Conservation (phyloP, 2,113 vertebrate species). For the Odocoileus hemionus region DNA sequence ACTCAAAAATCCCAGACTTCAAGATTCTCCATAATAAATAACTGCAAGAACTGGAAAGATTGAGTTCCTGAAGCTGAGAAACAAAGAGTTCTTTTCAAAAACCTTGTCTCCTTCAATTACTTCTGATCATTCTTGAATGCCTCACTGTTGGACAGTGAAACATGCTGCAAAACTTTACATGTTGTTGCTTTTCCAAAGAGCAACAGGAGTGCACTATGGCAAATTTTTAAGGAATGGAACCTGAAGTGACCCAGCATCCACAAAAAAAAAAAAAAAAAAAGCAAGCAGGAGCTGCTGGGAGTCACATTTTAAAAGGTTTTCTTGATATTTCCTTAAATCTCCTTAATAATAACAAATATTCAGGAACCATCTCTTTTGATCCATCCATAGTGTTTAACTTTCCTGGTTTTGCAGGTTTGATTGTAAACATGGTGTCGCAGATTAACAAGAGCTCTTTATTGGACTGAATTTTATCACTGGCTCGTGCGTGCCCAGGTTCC, state of each 20-base stretch:
- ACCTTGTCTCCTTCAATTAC: background rate
- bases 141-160: background rate
- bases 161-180: background rate
- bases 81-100: background rate
- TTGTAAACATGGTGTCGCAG: background rate
- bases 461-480: background rate
- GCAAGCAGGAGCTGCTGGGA: background rate
- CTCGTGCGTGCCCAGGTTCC: background rate
- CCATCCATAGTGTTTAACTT: background rate
- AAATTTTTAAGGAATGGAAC: conserved; percentile 14
- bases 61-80: background rate
- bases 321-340: background rate
- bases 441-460: background rate
- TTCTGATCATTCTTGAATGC: background rate
- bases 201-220: background rate
- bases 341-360: conserved; percentile 16
- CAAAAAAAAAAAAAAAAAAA: background rate
- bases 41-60: background rate
- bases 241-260: background rate
- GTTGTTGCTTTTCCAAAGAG: background rate
- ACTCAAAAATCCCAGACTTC: background rate
- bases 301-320: background rate
- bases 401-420: conserved; percentile 37
- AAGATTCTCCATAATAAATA: background rate
- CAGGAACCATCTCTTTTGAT: conserved; percentile 9